These are phyloP conservation scores for Patella vulgata DNA, from an alignment of 1,140 invertebrate species.

Conservation along the genomic window DNA sequence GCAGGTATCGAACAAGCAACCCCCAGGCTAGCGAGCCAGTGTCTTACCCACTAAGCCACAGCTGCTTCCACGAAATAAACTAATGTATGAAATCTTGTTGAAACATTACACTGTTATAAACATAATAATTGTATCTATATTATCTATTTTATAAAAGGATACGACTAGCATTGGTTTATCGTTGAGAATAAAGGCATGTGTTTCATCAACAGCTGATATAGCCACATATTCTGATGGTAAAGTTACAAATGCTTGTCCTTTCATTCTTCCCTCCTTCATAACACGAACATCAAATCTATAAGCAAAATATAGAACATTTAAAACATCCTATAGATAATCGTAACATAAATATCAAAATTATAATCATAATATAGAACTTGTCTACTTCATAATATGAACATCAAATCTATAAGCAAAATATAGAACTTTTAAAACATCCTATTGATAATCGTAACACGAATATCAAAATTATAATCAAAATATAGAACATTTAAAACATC, in stretches of 20 bases:
- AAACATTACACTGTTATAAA: too few species aligned
- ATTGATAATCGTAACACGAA: not conserved
- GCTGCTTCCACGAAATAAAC: too few species aligned
- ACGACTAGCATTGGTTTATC: conserved; percentile 88
- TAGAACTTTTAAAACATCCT: not conserved
- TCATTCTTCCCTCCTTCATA: conserved; percentile 96
- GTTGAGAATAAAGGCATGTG: conserved; percentile 88
- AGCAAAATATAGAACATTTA: conserved; percentile 11
- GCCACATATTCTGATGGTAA: conserved; percentile 79
- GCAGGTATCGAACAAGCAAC: too few species aligned
- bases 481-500: conserved; percentile 6
- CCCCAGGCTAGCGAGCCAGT: too few species aligned
- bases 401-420: conserved; percentile 73
- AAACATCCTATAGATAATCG: not conserved
- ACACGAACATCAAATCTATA: conserved; percentile 82
- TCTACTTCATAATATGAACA: conserved; percentile 92
- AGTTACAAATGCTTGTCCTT: conserved; percentile 93
- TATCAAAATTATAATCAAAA: not conserved
- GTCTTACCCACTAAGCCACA: too few species aligned
- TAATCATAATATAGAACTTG: conserved; percentile 68
- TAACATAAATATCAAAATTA: not conserved
- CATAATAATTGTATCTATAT: too few species aligned
- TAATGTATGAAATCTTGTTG: too few species aligned
- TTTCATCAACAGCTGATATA: conserved; percentile 81
- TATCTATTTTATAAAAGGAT: too few species aligned